Conservation (phyloP, 2,113 vertebrate genomes). For the Neopipo cinnamomea region DNA sequence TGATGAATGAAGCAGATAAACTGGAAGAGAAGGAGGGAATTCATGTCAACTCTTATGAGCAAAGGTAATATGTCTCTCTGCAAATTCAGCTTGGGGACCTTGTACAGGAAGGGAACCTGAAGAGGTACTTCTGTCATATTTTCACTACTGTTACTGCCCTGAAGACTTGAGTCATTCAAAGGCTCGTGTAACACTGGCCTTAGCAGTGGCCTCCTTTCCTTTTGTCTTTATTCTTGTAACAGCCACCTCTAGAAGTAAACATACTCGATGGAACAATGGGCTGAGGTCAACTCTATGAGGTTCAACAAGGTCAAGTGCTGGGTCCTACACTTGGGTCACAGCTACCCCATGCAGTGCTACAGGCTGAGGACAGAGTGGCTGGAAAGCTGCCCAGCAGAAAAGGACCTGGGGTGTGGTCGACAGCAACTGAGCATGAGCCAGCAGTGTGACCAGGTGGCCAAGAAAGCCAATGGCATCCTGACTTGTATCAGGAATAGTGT, state of each 20-base stretch:
- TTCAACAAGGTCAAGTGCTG: background rate
- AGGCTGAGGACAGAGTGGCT: background rate
- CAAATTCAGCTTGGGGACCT: background rate
- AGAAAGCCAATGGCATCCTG: background rate
- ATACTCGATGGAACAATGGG: fast-evolving
- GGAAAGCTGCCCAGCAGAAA: background rate
- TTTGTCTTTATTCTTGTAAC: background rate
- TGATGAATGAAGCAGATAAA: background rate
- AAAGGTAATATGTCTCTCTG: fast-evolving
- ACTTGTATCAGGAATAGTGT: background rate
- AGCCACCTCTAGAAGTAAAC: background rate
- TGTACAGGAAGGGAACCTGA: background rate
- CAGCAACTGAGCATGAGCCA: background rate
- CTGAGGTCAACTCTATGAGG: background rate
- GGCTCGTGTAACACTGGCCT: background rate
- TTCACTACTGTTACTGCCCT: background rate
- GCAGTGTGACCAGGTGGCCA: background rate
- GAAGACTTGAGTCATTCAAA: background rate
- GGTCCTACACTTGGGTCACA: background rate
- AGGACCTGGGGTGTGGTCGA: background rate
- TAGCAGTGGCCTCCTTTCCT: background rate
- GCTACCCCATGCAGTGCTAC: fast-evolving
- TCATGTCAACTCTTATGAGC: background rate
- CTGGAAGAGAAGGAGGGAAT: background rate
- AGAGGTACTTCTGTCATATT: background rate